These are phyloP conservation scores for Apoderus coryli DNA, from an alignment of 2,888 invertebrate species.

Conservation along the genomic window DNA sequence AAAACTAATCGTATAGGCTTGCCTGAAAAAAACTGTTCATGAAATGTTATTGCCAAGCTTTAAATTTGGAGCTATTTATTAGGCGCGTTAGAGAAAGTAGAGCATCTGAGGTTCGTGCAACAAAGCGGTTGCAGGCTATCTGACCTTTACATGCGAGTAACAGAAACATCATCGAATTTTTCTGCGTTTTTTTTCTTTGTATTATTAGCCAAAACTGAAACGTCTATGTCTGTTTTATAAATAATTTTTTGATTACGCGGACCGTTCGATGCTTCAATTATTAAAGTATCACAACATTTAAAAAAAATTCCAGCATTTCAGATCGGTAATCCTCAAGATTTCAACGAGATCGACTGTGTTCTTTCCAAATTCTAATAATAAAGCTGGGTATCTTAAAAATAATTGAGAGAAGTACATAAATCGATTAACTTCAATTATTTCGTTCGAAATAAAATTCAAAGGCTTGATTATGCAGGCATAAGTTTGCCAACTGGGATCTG, in stretches of 20 bases:
- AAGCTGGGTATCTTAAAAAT: conserved; percentile 14
- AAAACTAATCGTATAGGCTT: no score
- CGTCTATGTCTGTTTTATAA: conserved; percentile 18
- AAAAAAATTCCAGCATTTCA: conserved; percentile 18
- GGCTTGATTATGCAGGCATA: neutral
- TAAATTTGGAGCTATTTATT: no score
- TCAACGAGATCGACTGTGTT: conserved; percentile 16
- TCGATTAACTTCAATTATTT: conserved; percentile 11
- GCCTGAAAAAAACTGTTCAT: no score
- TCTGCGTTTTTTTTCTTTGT: no score
- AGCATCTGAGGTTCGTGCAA: no score
- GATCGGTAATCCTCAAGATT: conserved; percentile 18
- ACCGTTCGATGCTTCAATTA: conserved; percentile 17
- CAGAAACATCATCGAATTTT: no score
- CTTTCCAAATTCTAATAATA: conserved; percentile 19
- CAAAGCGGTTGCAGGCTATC: no score
- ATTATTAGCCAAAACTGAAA: conserved; percentile 18
- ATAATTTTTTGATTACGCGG: conserved; percentile 17
- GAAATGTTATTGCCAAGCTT: no score
- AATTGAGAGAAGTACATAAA: conserved; percentile 6
- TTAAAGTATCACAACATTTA: conserved; percentile 19
- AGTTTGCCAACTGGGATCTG: neutral
- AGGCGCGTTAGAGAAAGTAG: no score
- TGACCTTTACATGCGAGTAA: no score
- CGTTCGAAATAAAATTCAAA: conserved; percentile 10